A percentile compares a stretch with the other conserved stretches of the same genome.
These are phyloP conservation scores for Elgonia sp. DNA, from an alignment of 2,888 invertebrate genomes.

Conservation along the genomic window DNA sequence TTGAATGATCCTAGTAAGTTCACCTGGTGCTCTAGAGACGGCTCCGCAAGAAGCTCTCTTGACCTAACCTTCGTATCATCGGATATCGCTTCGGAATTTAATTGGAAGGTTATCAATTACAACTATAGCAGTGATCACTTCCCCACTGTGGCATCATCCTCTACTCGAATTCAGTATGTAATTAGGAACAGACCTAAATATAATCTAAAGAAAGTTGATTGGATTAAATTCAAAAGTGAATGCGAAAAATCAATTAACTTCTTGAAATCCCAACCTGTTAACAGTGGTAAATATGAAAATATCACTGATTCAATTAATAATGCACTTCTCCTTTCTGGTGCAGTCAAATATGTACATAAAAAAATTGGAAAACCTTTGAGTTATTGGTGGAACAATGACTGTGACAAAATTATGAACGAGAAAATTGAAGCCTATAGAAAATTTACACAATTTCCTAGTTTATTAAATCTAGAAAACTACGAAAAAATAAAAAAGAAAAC, in stretches of 20 bases:
- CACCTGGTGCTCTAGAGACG: constrained; percentile 20
- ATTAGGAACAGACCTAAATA: background rate
- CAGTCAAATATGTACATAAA: background rate
- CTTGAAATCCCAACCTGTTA: background rate
- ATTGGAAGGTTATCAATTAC: background rate
- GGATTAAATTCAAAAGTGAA: background rate
- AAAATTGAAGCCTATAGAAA: constrained; percentile 3
- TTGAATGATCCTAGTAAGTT: background rate
- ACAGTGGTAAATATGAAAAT: background rate
- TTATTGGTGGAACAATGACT: constrained; percentile 43
- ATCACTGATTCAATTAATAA: background rate
- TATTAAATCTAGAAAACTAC: background rate
- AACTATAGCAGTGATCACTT: constrained; percentile 21
- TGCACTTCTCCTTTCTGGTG: background rate
- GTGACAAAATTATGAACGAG: background rate
- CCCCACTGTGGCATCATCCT: background rate
- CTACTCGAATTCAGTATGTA: background rate
- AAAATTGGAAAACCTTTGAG: constrained; percentile 9
- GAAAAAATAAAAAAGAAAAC: constrained; percentile 1
- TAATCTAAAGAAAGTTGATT: constrained; percentile 10
- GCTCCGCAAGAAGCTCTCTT: background rate
- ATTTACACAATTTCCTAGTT: background rate
- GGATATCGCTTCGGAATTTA: constrained; percentile 13
- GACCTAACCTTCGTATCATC: constrained; percentile 10
- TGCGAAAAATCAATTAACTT: background rate